Conservation (phyloP, 2,113 vertebrate species). For the Brachypodius melanocephalos region DNA sequence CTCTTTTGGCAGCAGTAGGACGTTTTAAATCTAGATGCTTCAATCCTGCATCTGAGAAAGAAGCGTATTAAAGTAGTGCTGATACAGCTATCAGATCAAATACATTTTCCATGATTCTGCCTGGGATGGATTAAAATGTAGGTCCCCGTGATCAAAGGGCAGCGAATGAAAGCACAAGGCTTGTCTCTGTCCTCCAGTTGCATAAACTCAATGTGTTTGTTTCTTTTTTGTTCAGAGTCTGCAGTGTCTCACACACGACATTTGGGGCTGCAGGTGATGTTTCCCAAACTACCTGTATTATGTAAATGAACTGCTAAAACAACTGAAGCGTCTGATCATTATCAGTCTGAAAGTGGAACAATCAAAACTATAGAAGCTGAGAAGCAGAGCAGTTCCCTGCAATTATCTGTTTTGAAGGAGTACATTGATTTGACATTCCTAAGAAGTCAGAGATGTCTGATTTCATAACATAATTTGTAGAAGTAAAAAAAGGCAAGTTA, state of each 20-base stretch:
- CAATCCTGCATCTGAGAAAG: conserved; percentile 13
- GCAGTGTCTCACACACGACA: neutral
- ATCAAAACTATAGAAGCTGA: conserved; percentile 65
- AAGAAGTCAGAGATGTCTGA: conserved; percentile 78
- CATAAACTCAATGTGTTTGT: neutral
- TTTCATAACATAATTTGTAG: conserved; percentile 80
- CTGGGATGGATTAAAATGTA: conserved; percentile 11
- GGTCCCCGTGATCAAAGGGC: conserved; percentile 33
- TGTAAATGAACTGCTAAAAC: conserved; percentile 44
- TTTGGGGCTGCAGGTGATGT: conserved; percentile 60
- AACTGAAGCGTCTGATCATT: conserved; percentile 55
- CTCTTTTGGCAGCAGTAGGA: conserved; percentile 38
- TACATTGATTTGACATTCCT: conserved; percentile 77
- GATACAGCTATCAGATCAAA: conserved; percentile 58
- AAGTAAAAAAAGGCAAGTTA: conserved; percentile 80
- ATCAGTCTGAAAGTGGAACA: conserved; percentile 68
- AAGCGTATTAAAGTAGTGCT: conserved; percentile 12
- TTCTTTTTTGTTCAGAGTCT: neutral
- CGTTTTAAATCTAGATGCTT: conserved; percentile 63
- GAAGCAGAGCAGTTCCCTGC: conserved; percentile 67
- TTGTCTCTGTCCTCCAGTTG: conserved; percentile 5
- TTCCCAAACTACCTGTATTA: conserved; percentile 38
- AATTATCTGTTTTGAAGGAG: conserved; percentile 79
- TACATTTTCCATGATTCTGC: conserved; percentile 9
- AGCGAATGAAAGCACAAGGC: conserved; percentile 1